phyloP scores from a whole-genome alignment of 1,140 invertebrate species.

The Sarcophaga peregrina region DNA sequence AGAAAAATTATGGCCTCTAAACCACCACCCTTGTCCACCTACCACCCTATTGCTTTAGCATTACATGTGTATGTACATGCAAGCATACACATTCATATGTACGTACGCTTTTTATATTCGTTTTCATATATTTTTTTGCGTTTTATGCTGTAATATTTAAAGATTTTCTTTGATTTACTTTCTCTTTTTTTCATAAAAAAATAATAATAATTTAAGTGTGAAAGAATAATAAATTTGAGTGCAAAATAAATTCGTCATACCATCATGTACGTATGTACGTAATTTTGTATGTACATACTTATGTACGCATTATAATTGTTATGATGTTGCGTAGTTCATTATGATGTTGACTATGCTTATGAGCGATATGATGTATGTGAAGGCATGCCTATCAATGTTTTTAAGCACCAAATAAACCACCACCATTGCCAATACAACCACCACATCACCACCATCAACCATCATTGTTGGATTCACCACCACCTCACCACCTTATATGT shows the following conservation, averaged over 20 bases:
- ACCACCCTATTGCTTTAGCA: too few species aligned
- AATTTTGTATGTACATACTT: not conserved
- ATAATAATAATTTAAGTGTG: not conserved
- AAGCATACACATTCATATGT: too few species aligned
- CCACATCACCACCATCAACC: too few species aligned
- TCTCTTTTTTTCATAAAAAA: not conserved
- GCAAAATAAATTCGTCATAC: not conserved
- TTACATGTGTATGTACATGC: too few species aligned
- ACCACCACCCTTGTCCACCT: too few species aligned
- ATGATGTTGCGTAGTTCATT: not conserved
- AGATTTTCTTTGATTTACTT: not conserved
- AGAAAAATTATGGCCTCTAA: too few species aligned
- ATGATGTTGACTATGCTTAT: too few species aligned
- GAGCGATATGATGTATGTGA: not conserved
- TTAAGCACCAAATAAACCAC: too few species aligned
- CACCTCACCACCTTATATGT: not conserved
- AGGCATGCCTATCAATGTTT: not conserved
- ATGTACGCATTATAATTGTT: not conserved
- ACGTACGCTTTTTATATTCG: too few species aligned
- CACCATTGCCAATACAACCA: too few species aligned
- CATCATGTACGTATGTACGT: too few species aligned
- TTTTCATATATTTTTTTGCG: not conserved
- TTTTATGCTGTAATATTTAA: not conserved
- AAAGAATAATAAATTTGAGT: conserved; percentile 11
- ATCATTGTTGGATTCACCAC: not conserved